Evolutionary conservation across 1,140 invertebrate species (phyloP).

Genomic region (Leptoteleia sp.): DNA sequence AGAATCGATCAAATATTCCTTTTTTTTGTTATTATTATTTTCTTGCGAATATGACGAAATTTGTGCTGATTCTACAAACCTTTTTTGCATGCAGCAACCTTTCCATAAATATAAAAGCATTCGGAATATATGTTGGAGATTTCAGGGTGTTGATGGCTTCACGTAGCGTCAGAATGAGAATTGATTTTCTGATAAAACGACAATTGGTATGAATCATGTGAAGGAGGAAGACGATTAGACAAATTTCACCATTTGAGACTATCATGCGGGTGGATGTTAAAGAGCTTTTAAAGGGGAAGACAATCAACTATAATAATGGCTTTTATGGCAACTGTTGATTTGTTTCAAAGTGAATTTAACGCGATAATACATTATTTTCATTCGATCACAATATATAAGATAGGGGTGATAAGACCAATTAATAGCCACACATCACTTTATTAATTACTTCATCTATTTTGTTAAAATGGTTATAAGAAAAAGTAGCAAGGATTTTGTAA

Average conservation of each 20-base stretch:
- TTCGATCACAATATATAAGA: slow-evolving; percentile 5
- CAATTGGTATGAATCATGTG: slow-evolving; percentile 71
- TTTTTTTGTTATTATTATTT: too few relatives aligned
- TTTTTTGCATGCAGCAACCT: too few relatives aligned
- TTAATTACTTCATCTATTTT: too few relatives aligned
- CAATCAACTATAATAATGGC: slow-evolving; percentile 64
- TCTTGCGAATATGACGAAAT: too few relatives aligned
- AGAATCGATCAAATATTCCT: too few relatives aligned
- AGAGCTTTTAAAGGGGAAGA: slow-evolving; percentile 52
- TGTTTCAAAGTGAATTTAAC: slow-evolving; percentile 43
- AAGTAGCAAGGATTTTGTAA: too few relatives aligned
- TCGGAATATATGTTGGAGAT: slow-evolving; percentile 9
- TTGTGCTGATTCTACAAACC: not conserved
- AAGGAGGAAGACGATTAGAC: slow-evolving; percentile 64
- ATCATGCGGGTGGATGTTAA: slow-evolving; percentile 67
- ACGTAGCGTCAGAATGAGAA: slow-evolving; percentile 62
- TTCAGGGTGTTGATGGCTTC: slow-evolving; percentile 54
- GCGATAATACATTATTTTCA: slow-evolving; percentile 45
- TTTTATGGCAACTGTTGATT: slow-evolving; percentile 53
- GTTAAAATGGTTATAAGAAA: too few relatives aligned
- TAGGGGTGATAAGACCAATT: too few relatives aligned
- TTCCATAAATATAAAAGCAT: not conserved
- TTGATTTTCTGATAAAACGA: slow-evolving; percentile 73
- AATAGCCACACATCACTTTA: too few relatives aligned
- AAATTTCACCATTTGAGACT: slow-evolving; percentile 56